phyloP scores from a whole-genome alignment of 2,113 vertebrate genomes.

The Elachura formosa region DNA sequence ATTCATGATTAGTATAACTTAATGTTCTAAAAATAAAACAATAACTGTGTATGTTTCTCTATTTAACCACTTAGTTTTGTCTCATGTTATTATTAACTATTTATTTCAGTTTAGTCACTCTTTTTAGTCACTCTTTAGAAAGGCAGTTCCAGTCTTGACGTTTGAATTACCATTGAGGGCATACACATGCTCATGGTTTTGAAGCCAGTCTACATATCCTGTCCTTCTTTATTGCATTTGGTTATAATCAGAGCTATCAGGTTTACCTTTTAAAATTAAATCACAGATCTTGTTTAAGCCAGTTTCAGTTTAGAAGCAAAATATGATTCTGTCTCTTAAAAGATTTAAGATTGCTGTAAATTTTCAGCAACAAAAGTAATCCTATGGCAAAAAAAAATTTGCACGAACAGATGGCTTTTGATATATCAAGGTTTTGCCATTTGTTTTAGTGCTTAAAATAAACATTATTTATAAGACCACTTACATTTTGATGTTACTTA shows the following conservation, averaged over 20 bases:
- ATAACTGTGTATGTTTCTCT: background rate
- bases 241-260: background rate
- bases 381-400: constrained; percentile 18
- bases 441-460: constrained; percentile 91
- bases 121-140: background rate
- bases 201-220: background rate
- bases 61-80: background rate
- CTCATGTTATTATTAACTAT: background rate
- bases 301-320: background rate
- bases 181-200: background rate
- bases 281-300: background rate
- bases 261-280: background rate
- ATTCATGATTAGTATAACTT: background rate
- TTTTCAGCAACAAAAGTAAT: constrained; percentile 53
- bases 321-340: background rate
- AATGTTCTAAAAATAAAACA: background rate
- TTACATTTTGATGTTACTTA: constrained; percentile 93
- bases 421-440: constrained; percentile 79
- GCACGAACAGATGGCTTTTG: constrained; percentile 73
- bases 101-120: background rate
- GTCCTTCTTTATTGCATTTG: background rate
- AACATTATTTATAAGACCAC: constrained; percentile 95
- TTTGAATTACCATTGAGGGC: background rate
- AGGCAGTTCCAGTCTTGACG: background rate
- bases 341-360: constrained; percentile 39